Conservation (phyloP, 2,888 invertebrate species). For the Lypha dubia region DNA sequence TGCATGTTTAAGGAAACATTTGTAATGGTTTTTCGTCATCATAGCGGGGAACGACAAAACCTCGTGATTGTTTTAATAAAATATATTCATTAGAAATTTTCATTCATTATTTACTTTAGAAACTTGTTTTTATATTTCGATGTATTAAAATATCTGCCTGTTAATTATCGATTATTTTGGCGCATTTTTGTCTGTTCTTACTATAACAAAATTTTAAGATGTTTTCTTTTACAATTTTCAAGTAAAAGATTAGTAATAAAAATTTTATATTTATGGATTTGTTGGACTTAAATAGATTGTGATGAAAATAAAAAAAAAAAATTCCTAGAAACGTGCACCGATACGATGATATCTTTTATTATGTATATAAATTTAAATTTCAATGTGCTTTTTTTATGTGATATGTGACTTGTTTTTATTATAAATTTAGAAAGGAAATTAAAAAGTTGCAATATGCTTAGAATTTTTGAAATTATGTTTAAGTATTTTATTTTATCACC, state of each 20-base stretch:
- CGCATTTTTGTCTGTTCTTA: conserved; percentile 6
- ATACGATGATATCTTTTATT: not conserved
- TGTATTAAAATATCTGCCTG: not conserved
- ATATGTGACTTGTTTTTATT: not conserved
- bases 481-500: not conserved
- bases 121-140: conserved; percentile 4
- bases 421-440: not conserved
- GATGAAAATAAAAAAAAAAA: no score
- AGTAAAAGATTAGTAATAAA: not conserved
- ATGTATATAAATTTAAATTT: conserved; percentile 15
- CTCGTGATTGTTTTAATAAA: conserved; percentile 7
- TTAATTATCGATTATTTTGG: conserved; percentile 1
- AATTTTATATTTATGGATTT: not conserved
- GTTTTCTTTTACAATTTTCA: not conserved
- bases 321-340: not conserved
- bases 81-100: conserved; percentile 18
- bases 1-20: not conserved
- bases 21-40: conserved; percentile 2
- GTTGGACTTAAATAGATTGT: not conserved
- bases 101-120: conserved; percentile 17
- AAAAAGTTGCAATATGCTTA: not conserved
- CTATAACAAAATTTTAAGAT: not conserved
- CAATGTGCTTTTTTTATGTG: not conserved
- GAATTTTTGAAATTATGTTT: no score
- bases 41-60: conserved; percentile 4